Evolutionary conservation across 2,113 vertebrate species (phyloP).

Genomic region (Salvelinus fontinalis): DNA sequence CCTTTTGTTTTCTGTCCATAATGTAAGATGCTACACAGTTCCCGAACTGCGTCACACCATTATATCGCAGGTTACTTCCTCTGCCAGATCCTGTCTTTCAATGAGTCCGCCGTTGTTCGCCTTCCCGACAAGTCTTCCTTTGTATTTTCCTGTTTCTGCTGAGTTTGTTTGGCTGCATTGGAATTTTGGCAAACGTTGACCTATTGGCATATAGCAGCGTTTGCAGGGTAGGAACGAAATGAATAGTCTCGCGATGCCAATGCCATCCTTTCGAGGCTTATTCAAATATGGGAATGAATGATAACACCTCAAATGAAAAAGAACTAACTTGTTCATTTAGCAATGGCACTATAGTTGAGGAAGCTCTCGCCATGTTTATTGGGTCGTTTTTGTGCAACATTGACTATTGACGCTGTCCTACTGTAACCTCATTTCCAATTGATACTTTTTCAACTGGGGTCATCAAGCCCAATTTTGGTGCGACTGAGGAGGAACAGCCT

Average conservation of each 20-base stretch:
- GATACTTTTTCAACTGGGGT: too few species aligned
- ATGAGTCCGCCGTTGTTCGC: slow-evolving; percentile 49
- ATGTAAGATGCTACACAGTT: background rate
- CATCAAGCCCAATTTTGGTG: background rate
- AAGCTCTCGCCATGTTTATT: too few species aligned
- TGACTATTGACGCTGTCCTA: background rate
- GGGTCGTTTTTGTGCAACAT: too few species aligned
- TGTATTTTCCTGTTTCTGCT: slow-evolving; percentile 41
- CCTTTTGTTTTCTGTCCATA: too few species aligned
- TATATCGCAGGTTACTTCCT: slow-evolving; percentile 27
- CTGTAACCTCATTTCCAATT: background rate
- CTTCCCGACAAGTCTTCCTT: slow-evolving; percentile 49
- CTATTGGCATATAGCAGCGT: background rate
- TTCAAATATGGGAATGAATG: too few species aligned
- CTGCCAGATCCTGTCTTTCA: slow-evolving; percentile 36
- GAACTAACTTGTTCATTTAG: too few species aligned
- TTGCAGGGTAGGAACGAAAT: too few species aligned
- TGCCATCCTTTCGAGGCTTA: background rate
- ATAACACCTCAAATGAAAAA: too few species aligned
- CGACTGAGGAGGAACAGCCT: background rate
- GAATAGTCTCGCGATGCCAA: background rate
- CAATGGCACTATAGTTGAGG: too few species aligned
- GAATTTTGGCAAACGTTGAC: slow-evolving; percentile 42
- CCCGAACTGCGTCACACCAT: background rate
- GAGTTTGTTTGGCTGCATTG: slow-evolving; percentile 33